A percentile compares a stretch with the other conserved stretches of the same genome.
Conservation (phyloP, 2,797 vertebrate genomes). For the Macrochelys suwanniensis region DNA sequence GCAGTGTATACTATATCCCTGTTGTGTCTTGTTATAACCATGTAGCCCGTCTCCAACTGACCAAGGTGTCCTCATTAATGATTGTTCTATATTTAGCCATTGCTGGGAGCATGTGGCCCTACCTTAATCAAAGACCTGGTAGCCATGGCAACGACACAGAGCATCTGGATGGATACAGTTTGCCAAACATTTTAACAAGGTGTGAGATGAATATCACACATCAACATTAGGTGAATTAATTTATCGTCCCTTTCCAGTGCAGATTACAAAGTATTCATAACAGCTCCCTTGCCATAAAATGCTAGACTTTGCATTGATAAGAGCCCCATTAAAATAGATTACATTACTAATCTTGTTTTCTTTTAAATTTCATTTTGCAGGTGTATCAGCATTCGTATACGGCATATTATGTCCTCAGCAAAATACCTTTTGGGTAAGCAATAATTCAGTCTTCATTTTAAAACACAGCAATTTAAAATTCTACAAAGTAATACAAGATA, state of each 20-base stretch:
- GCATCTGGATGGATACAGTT: constrained; percentile 46
- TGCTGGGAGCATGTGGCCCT: constrained; percentile 43
- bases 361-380: constrained; percentile 81
- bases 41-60: constrained; percentile 38
- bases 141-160: constrained; percentile 57
- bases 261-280: constrained; percentile 7
- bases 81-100: constrained; percentile 63
- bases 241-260: background rate
- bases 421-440: constrained; percentile 94
- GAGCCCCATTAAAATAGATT: constrained; percentile 18
- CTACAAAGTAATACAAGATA: background rate
- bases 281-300: constrained; percentile 7
- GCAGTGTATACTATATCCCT: background rate
- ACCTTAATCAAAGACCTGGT: constrained; percentile 69
- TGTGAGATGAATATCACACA: constrained; percentile 34
- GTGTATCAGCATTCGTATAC: constrained; percentile 92
- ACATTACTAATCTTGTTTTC: constrained; percentile 54
- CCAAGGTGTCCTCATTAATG: constrained; percentile 68
- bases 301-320: background rate
- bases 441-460: constrained; percentile 52
- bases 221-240: constrained; percentile 1
- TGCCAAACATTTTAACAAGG: constrained; percentile 51
- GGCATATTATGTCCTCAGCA: constrained; percentile 95
- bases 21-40: constrained; percentile 15
- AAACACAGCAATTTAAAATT: constrained; percentile 41